phyloP scores from a whole-genome alignment of 2,113 vertebrate species.

The Typhlomys cinereus region DNA sequence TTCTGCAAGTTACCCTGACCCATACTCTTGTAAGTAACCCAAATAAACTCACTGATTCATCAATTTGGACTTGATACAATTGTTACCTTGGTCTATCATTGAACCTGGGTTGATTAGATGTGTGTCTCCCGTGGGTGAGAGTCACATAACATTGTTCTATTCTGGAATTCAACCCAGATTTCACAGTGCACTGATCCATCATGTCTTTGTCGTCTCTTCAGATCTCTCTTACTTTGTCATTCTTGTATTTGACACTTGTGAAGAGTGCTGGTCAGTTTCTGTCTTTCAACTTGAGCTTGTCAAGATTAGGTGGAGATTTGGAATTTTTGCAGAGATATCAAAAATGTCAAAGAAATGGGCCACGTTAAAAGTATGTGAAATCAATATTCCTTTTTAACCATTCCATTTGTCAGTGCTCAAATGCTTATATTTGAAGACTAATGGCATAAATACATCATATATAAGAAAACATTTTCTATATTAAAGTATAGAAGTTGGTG shows the following conservation, averaged over 20 bases:
- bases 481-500: constrained; percentile 64
- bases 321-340: not conserved
- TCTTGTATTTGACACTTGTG: not conserved
- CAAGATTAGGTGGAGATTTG: not conserved
- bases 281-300: not conserved
- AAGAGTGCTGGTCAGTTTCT: not conserved
- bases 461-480: constrained; percentile 65
- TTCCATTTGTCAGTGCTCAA: not conserved
- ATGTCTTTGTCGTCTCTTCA: not conserved
- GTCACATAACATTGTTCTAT: too few relatives aligned
- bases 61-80: too few relatives aligned
- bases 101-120: too few relatives aligned
- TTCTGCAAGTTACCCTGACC: too few relatives aligned
- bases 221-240: not conserved
- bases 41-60: too few relatives aligned
- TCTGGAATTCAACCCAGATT: not conserved
- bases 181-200: not conserved
- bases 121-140: too few relatives aligned
- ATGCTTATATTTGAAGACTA: constrained; percentile 58
- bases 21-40: too few relatives aligned
- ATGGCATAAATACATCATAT: constrained; percentile 65
- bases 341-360: not conserved
- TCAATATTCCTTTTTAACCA: not conserved
- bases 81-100: too few relatives aligned
- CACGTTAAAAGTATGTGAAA: not conserved